Percentiles rank a stretch among this genome's conserved stretches.
Evolutionary conservation across 2,797 vertebrate species (phyloP).

Genomic region (Etheostoma perlongum): DNA sequence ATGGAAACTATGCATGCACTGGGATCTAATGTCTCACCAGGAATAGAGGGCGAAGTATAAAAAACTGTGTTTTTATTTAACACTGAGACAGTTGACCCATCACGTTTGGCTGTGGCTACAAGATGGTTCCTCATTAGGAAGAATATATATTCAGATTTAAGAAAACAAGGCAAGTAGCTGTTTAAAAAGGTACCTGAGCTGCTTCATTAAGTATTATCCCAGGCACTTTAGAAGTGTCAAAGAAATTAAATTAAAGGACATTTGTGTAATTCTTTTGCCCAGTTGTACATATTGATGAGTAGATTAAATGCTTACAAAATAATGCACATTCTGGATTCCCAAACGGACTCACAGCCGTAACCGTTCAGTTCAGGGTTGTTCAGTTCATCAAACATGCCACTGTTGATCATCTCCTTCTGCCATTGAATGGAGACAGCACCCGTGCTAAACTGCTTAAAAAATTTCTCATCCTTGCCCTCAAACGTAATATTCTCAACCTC

Average conservation of each 20-base stretch:
- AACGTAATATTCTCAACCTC: slow-evolving; percentile 85
- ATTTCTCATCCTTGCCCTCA: slow-evolving; percentile 86
- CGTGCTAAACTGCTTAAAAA: slow-evolving; percentile 90
- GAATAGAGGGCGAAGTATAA: slow-evolving; percentile 57
- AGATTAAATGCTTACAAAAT: slow-evolving; percentile 80
- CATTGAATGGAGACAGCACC: slow-evolving; percentile 88
- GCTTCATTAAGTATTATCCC: background rate
- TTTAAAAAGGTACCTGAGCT: slow-evolving; percentile 10
- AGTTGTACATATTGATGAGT: background rate
- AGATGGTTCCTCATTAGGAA: background rate
- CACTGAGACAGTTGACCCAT: slow-evolving; percentile 10
- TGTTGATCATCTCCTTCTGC: slow-evolving; percentile 93
- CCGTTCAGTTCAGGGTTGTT: slow-evolving; percentile 77
- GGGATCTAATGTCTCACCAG: slow-evolving; percentile 61
- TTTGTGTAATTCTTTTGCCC: slow-evolving; percentile 1
- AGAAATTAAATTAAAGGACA: background rate
- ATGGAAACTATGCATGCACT: slow-evolving; percentile 76
- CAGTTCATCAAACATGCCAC: slow-evolving; percentile 89
- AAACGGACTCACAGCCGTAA: slow-evolving; percentile 34
- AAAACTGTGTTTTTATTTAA: slow-evolving; percentile 32
- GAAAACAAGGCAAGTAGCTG: background rate
- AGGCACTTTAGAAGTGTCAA: slow-evolving; percentile 30
- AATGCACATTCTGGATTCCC: slow-evolving; percentile 86
- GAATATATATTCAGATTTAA: background rate
- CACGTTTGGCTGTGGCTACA: slow-evolving; percentile 26